Conservation (phyloP, 2,797 vertebrate species). For the Clarias pachynema region DNA sequence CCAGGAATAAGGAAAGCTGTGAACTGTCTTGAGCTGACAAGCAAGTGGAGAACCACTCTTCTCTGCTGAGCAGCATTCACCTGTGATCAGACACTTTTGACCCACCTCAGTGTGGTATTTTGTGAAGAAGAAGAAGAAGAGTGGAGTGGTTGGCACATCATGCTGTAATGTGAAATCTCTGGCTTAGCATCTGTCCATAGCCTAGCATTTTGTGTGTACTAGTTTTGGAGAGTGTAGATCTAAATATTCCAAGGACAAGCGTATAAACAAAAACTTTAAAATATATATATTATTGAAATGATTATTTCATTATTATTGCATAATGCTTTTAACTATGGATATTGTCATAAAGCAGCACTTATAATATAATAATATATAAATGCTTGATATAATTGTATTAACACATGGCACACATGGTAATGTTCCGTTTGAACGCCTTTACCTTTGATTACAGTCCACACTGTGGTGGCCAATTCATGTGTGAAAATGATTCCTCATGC, state of each 20-base stretch:
- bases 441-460: no score
- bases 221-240: background rate
- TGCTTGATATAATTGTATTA: no score
- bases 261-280: background rate
- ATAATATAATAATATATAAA: no score
- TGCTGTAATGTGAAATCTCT: background rate
- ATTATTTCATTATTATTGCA: no score
- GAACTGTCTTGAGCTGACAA: background rate
- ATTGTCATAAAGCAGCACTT: no score
- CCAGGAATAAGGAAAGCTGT: background rate
- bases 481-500: no score
- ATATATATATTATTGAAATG: background rate
- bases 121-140: background rate
- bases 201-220: background rate
- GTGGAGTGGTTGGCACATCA: background rate
- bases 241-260: background rate
- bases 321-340: no score
- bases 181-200: background rate
- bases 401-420: no score
- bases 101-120: slow-evolving; percentile 2
- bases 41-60: background rate
- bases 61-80: background rate
- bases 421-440: no score
- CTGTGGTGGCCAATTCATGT: no score
- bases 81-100: background rate